These are phyloP conservation scores for Oryctolagus cuniculus DNA, from an alignment of 2,113 vertebrate genomes.

Conservation along the genomic window mOryCun1.1 NC_091445.1:79970001-79970500, in stretches of 20 bases:
- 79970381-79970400: not conserved
- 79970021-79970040: not conserved
- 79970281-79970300: not conserved
- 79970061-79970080: not conserved
- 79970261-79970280: not conserved
- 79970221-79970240: not conserved
- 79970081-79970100: constrained; percentile 23
- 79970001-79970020: not conserved
- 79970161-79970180: not conserved
- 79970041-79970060: not conserved
- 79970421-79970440: not conserved
- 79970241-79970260: not conserved
- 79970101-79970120: not conserved
- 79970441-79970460: not conserved
- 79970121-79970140: not conserved
- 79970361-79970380: not conserved
- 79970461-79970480: not conserved
- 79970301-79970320: constrained; percentile 35
- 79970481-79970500: not conserved
- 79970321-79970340: not conserved
- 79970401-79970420: not conserved
- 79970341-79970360: not conserved
- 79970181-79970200: not conserved
- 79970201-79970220: not conserved
- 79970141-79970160: not conserved